Evolutionary conservation across 64 coral and sea anemone species (phyloP).

Genomic region (Hydrozoanthus tunicans): DNA sequence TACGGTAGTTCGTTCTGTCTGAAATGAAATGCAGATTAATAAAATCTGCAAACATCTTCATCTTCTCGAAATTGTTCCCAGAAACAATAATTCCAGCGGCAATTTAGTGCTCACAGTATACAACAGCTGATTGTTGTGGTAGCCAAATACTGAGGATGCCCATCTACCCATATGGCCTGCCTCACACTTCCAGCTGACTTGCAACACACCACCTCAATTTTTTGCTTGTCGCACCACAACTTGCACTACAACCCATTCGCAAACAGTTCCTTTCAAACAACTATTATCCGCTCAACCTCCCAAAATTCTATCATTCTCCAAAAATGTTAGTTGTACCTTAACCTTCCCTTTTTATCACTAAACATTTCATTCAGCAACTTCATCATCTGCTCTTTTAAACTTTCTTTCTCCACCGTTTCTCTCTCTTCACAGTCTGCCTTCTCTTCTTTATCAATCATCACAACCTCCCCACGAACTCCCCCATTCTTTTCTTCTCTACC

Average conservation of each 20-base stretch:
- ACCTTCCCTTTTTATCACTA: too few relatives aligned
- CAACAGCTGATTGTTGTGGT: slow-evolving; percentile 36
- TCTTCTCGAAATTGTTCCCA: slow-evolving; percentile 65
- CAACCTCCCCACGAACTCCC: too few relatives aligned
- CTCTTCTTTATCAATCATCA: too few relatives aligned
- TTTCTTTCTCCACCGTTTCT: too few relatives aligned
- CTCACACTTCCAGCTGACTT: slow-evolving; percentile 35
- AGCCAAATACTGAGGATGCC: not conserved
- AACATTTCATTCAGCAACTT: too few relatives aligned
- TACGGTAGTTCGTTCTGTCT: slow-evolving; percentile 28
- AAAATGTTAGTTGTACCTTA: too few relatives aligned
- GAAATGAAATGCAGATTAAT: slow-evolving; percentile 54
- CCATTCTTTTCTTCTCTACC: too few relatives aligned
- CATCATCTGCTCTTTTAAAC: too few relatives aligned
- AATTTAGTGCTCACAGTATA: slow-evolving; percentile 10
- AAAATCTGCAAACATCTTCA: slow-evolving; percentile 42
- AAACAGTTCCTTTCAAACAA: slow-evolving; percentile 56
- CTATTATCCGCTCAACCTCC: slow-evolving; percentile 42
- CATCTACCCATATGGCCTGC: slow-evolving; percentile 36
- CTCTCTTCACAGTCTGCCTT: too few relatives aligned
- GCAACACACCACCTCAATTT: slow-evolving; percentile 61
- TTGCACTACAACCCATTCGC: slow-evolving; percentile 1
- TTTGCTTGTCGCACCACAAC: slow-evolving; percentile 20
- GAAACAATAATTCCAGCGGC: slow-evolving; percentile 33
- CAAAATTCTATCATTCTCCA: not conserved